Evolutionary conservation across 30 jellyfish, hydroid and myxozoan genomes (phyloP).

Genomic region (Chrysaora quinquecirrha): DNA sequence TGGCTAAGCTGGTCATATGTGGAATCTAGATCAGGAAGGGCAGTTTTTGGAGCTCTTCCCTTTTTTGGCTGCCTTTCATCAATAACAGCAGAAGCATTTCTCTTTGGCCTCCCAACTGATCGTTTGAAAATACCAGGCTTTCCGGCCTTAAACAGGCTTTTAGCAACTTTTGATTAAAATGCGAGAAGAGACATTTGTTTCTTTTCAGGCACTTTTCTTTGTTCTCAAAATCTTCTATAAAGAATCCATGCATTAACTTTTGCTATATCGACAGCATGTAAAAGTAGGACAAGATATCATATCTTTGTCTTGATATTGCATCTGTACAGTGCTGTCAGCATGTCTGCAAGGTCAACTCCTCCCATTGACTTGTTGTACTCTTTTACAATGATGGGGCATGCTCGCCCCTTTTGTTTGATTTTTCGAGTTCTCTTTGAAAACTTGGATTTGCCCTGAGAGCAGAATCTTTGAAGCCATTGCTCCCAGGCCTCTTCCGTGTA

Average conservation of each 20-base stretch:
- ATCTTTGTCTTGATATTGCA: no score
- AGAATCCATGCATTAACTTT: not conserved
- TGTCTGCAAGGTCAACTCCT: slow-evolving; percentile 7
- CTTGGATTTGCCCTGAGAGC: no score
- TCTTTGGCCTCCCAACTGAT: not conserved
- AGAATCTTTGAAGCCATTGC: no score
- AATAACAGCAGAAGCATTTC: not conserved
- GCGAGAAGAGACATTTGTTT: not conserved
- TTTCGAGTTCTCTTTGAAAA: no score
- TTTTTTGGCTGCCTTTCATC: no score
- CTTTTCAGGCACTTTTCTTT: not conserved
- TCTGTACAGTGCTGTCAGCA: no score
- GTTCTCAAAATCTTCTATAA: not conserved
- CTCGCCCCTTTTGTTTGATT: no score
- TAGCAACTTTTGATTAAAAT: not conserved
- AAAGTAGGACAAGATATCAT: no score
- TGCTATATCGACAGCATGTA: not conserved
- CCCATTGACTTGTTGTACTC: slow-evolving; percentile 13
- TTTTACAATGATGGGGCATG: not conserved
- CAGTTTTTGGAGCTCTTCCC: no score
- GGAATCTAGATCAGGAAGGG: no score
- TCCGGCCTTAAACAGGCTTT: not conserved
- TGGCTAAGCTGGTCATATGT: no score
- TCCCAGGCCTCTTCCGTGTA: no score
- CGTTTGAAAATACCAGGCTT: not conserved